Evolutionary conservation across 1,140 invertebrate genomes (phyloP), one percentile per base, ranked within the genome.

Genomic region (Hetaerina americana): DNA sequence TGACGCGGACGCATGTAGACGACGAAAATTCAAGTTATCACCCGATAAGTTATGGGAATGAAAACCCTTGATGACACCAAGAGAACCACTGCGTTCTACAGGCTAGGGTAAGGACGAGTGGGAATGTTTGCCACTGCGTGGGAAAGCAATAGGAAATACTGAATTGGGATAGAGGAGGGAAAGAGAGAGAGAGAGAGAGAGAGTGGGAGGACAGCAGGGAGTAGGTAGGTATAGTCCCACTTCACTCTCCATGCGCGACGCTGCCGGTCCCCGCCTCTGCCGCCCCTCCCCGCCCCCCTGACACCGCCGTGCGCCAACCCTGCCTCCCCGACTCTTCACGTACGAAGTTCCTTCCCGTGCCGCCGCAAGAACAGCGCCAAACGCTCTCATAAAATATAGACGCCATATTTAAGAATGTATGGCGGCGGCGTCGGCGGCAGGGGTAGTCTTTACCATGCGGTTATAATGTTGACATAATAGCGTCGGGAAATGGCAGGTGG

Each of bases 401-500:
- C 40, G 40, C 40, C 40, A 57, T 57, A n/a, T 57, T 57, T 57
- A 57, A 57, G 40, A 57, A 57, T 57, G 40, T 57, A 57, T 57
- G 40, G 40, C 40, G 40, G 40, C 15, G n/a, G n/a, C n/a, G n/a
- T n/a, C n/a, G n/a, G n/a, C n/a, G n/a, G n/a, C n/a, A n/a, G 15
- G 40, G 40, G 40, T 57, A 57, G 40, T 57, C 40, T 57, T 57
- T 57, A 57, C 40, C 40, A 57, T 57, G 40, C 40, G 40, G 40
- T 57, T 57, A 57, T 57, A 57, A 57, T 57, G 40, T 57, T 57
- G 40, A 57, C 40, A 57, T 57, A 57, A 57, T 57, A 57, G 40
- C 40, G 40, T 57, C 40, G 40, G 22, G 40, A 57, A 57, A 57
- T n/a, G 40, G 40, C 40, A n/a, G 40, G n/a, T n/a, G n/a, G n/a